Base-by-base conservation (phyloP, 2,888 invertebrate genomes). In the Drosophila tanythrix region DNA sequence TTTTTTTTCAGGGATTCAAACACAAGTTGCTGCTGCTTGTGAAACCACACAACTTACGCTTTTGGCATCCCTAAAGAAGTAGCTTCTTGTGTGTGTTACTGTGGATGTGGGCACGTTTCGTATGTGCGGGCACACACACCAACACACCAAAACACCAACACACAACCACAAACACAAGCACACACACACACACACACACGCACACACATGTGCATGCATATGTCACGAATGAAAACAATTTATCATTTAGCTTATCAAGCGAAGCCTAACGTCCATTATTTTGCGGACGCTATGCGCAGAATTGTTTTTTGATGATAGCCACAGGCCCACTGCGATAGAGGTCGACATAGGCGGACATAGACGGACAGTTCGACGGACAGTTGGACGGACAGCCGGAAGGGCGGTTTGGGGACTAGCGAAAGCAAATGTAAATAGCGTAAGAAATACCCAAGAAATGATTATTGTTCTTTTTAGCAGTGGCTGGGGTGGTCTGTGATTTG, bases 221-320 rank as follows among this genome's bases (percentile, higher is more conserved):
- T 86, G 84, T 89, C 89, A 87, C 89, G 86, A 81, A 81, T 88
- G 78, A 87, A 87, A 88, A 87, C 86, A 87, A 87, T 87, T 87
- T 87, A 87, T 87, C 86, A 89, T 89, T 87, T 84, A 87, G 85
- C 85, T 88, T 86, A 86, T 86, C 85, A 86, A 86, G 82, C 76
- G 68, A 83, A 82, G 88, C 88, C 85, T 86, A 86, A 80, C 88
- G 88, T 86, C 85, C 88, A 86, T 86, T 86, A 88, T 86, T 83
- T 75, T 88, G 86, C 78, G 83, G 80, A 88, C 82, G 86, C 88
- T 78, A 77, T 78, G 83, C 80, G 78, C 82, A 74, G 85, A 88
- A 86, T 86, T 88, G 85, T 86, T 88, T 88, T 86, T 88, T 88
- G 88, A 86, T 86, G 85, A 86, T 88, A 83, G 80, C 76, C 79